Base-by-base conservation (phyloP, 2,888 invertebrate species). In the Ptychoptera albimana region DNA sequence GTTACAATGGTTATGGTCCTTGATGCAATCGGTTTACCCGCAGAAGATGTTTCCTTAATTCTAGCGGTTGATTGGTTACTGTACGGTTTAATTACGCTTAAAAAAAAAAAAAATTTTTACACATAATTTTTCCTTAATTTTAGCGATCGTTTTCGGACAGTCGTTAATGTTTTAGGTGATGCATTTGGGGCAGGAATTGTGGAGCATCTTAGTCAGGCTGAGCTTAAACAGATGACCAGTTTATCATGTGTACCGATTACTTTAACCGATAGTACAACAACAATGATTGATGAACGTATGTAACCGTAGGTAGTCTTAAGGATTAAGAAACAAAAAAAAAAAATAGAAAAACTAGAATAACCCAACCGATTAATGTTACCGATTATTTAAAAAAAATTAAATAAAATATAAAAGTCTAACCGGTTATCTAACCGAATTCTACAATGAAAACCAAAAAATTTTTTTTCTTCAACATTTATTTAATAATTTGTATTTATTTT, bases 1-100 rank as follows among this genome's bases (percentile, higher is more conserved):
- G 80, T 82, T n/a, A 82, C 82, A 43, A 79, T 82, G 78, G 79
- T 80, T 12, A 79, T 80, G 77, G 80, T 79, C 1, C 60, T 80
- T 52, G 77, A 78, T 52, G 77, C 78, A 1, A 73, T 79, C 13
- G 78, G 78, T 13, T 66, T 79, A 47, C 76, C 78, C n/a, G 73
- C 78, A 8, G 74, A 77, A 52, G 78, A 79, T 52, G 76, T 79
- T 32, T 72, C 74, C 23, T 64, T 78, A 44, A 78, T 80, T 50
- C 64, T 79, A 41, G 77, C 79, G 6, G 75, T 79, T 30, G 80
- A 80, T 58, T 80, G 79, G 79, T 63, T 80, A 41, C 60, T 79
- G 78, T 78, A 67, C 71, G 75, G 70, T 10, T 13, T 14, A 23
- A 7, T 8, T 12, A 43, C n/a, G 10, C 6, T 36, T 16, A 34